Evolutionary conservation across 53 echinoderm and acorn worm genomes (phyloP), one percentile per base, ranked within the genome.

Genomic region (Holothuria leucospilota): DNA sequence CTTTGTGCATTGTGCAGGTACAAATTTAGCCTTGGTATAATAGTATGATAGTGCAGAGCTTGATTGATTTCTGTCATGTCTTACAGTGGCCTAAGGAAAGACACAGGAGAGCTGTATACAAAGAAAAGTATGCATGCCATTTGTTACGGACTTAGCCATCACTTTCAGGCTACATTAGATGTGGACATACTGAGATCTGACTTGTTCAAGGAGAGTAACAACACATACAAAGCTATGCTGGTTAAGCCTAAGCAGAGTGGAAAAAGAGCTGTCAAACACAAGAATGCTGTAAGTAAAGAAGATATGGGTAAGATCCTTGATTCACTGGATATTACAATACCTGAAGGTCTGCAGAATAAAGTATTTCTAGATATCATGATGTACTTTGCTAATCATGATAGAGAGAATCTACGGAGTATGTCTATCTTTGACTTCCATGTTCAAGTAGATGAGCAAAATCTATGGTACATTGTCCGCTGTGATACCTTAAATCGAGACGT

Each of bases 221-320:
- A 26, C 3, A 30, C 41, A 20, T 81, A 85, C 39, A 80, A 62
- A 30, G 84, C 84, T 9, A 87, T 86, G 87, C 16, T 86, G 71
- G 81, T 86, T 29, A 83, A 83, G 67, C 67, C 69, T 20, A 83
- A 39, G 65, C 8, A 66, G 30, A 66, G 29, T 29, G 84, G 71
- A 71, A 89, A 86, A 79, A 86, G 80, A 18, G 28, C 51, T 34
- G 86, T 86, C 20, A 59, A 78, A 41, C 86, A 86, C 69, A 85
- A 90, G 85, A 58, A 69, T 23, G 51, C 90, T 27, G 68, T 90
- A 39, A 71, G 34, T 27, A 58, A 80, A 29, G 60, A 59, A n/a
- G 90, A 90, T 70, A 86, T 90, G 90, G 62, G 56, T 53, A 90
- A 90, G 62, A 90, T 90, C 28, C 53, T 88, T n/a, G 88, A 88